Evolutionary conservation across 2,888 invertebrate genomes (phyloP).

Genomic region (Drosophila neutralis): DNA sequence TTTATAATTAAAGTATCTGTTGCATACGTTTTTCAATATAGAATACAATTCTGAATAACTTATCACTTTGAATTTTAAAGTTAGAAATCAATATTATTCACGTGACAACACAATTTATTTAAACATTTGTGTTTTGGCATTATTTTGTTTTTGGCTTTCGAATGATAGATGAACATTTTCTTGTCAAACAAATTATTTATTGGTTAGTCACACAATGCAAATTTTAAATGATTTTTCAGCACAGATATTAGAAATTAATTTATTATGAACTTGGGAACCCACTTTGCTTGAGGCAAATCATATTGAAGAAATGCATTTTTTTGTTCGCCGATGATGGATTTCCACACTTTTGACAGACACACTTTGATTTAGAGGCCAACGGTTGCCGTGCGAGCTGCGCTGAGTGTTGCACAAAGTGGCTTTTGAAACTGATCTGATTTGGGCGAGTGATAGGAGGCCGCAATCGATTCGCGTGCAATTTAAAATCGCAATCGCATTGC

Average conservation of each 20-base stretch:
- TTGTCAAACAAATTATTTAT: constrained; percentile 6
- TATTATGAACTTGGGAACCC: constrained; percentile 41
- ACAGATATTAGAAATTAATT: not conserved
- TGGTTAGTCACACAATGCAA: constrained; percentile 35
- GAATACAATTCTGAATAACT: not conserved
- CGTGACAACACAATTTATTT: not conserved
- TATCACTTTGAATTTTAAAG: not conserved
- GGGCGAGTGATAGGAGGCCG: constrained; percentile 32
- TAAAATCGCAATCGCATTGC: constrained; percentile 70
- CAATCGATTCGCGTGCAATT: constrained; percentile 65
- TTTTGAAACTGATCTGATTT: constrained; percentile 42
- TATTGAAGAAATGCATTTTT: constrained; percentile 76
- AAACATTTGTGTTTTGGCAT: not conserved
- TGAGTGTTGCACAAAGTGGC: constrained; percentile 25
- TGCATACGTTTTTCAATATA: not conserved
- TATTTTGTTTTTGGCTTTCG: constrained; percentile 27
- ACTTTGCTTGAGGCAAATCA: constrained; percentile 80
- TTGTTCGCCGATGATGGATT: constrained; percentile 35
- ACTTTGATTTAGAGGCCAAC: constrained; percentile 14
- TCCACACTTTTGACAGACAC: constrained; percentile 7
- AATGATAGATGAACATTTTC: constrained; percentile 41
- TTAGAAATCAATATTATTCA: not conserved
- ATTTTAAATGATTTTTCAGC: constrained; percentile 6
- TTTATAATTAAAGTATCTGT: not conserved
- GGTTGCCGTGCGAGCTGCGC: constrained; percentile 16